These are phyloP conservation scores for Eolophus roseicapilla DNA, from an alignment of 2,113 vertebrate species.

Conservation along the genomic window DNA sequence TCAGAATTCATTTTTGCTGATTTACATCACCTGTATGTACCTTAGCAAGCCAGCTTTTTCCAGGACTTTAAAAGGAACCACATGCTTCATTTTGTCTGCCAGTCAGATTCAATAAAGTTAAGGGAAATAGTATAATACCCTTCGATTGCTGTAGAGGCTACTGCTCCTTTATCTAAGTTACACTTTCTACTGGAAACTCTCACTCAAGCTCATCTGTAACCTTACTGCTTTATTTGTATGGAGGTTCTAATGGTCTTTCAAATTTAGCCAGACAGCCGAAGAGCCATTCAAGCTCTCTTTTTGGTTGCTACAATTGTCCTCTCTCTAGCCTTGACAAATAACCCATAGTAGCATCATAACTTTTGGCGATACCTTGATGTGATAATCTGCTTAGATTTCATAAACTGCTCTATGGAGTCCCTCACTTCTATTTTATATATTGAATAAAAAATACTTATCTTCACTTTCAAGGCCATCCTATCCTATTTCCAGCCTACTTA, in stretches of 20 bases:
- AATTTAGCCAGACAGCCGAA: neutral
- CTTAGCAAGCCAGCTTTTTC: neutral
- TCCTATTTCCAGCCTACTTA: neutral
- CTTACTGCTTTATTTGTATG: neutral
- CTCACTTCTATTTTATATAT: neutral
- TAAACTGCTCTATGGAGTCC: neutral
- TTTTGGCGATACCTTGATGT: neutral
- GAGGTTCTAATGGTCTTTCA: neutral
- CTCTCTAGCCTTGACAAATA: neutral
- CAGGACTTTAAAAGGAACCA: neutral
- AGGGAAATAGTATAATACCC: neutral
- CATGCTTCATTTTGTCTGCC: neutral
- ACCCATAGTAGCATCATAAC: neutral
- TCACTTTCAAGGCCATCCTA: neutral
- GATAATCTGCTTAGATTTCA: neutral
- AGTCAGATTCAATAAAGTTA: neutral
- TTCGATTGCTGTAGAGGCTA: neutral
- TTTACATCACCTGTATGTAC: neutral
- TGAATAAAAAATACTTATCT: neutral
- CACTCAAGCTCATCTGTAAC: neutral
- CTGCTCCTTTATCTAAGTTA: neutral
- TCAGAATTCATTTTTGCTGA: neutral
- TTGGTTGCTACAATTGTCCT: neutral
- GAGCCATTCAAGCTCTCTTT: neutral
- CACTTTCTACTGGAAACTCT: neutral